phyloP scores from a whole-genome alignment of 2,888 invertebrate genomes.

The Pammene aurita region DNA sequence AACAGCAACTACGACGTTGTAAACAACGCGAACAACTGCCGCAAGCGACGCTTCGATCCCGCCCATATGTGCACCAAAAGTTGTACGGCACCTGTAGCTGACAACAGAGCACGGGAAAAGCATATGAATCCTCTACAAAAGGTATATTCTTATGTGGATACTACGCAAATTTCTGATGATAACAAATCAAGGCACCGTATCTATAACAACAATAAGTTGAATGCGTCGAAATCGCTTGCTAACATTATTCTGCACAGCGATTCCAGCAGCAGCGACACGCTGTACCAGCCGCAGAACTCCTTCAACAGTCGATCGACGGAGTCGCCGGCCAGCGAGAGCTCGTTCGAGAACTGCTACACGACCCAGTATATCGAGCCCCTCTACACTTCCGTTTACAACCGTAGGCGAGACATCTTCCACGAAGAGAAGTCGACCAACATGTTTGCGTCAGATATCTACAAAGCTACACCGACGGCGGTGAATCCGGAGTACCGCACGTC shows the following conservation, averaged over 20 bases:
- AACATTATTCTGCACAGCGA: slow-evolving; percentile 78
- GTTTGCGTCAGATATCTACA: slow-evolving; percentile 77
- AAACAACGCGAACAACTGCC: slow-evolving; percentile 67
- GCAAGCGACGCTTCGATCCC: slow-evolving; percentile 75
- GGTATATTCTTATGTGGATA: slow-evolving; percentile 71
- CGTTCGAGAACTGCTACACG: slow-evolving; percentile 74
- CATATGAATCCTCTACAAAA: slow-evolving; percentile 68
- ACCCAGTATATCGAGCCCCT: slow-evolving; percentile 77
- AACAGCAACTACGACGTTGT: slow-evolving; percentile 68
- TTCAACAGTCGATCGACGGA: slow-evolving; percentile 75
- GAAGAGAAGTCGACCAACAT: slow-evolving; percentile 70
- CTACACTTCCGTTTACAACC: slow-evolving; percentile 76
- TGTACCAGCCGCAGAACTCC: slow-evolving; percentile 76
- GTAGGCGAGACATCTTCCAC: slow-evolving; percentile 73
- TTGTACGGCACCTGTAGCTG: slow-evolving; percentile 60
- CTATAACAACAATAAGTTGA: slow-evolving; percentile 74
- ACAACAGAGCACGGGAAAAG: slow-evolving; percentile 65
- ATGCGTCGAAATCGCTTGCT: slow-evolving; percentile 78
- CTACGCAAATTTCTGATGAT: slow-evolving; percentile 67
- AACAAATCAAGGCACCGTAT: slow-evolving; percentile 68
- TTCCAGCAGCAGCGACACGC: slow-evolving; percentile 77
- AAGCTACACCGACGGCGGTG: slow-evolving; percentile 78
- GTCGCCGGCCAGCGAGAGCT: slow-evolving; percentile 77
- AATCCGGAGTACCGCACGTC: slow-evolving; percentile 69
- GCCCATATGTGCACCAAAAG: slow-evolving; percentile 77